These are phyloP conservation scores for Pionites leucogaster DNA, from an alignment of 2,113 vertebrate genomes.

Conservation along the genomic window DNA sequence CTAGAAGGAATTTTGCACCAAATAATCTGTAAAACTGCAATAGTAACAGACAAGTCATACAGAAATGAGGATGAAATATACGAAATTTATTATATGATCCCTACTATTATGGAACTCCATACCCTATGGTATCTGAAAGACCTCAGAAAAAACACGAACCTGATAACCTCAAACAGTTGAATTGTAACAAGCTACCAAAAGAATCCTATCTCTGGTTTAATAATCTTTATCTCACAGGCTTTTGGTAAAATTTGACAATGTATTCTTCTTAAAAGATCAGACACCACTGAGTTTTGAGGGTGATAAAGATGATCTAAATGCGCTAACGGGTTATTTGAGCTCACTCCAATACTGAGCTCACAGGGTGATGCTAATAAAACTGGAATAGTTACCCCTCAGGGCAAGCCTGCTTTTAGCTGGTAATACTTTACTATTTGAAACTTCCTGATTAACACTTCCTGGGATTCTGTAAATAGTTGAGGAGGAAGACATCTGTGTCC, in stretches of 20 bases:
- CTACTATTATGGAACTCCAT: neutral
- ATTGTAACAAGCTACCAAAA: neutral
- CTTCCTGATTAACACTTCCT: neutral
- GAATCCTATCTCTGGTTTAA: neutral
- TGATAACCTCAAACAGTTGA: neutral
- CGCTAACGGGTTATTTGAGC: neutral
- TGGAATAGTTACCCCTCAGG: neutral
- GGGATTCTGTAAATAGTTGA: neutral
- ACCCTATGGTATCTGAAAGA: neutral
- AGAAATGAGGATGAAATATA: neutral
- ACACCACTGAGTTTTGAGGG: neutral
- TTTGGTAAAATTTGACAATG: neutral
- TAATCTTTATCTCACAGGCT: neutral
- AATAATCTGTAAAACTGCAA: neutral
- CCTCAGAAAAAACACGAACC: neutral
- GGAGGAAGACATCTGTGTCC: slow-evolving; percentile 1
- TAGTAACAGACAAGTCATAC: neutral
- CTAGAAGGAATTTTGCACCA: neutral
- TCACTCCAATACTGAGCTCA: neutral
- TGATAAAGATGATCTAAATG: neutral
- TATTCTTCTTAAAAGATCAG: neutral
- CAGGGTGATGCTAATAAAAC: neutral
- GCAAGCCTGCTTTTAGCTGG: neutral
- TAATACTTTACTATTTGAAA: neutral
- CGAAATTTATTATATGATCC: neutral